Evolutionary conservation across 2,797 vertebrate species (phyloP), one percentile per base, ranked within the genome.

Genomic region (Hemibagrus guttatus): DNA sequence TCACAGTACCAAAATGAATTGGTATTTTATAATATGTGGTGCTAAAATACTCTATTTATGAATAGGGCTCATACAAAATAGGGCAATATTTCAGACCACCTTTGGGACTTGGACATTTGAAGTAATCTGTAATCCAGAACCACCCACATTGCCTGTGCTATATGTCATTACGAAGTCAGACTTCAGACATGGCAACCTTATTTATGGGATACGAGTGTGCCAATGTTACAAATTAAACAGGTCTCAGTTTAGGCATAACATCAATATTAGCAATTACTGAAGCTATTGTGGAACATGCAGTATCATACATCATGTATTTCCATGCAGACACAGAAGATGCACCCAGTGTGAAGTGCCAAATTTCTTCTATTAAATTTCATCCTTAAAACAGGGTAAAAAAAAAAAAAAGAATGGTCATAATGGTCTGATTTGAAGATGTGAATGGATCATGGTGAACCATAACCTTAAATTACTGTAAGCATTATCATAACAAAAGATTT

Each of bases 121-220:
- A 66, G 46, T n/a, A 64, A 23, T 58, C 31, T 66, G 11, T 58
- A 79, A 68, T 68, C 63, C 63, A 85, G 84, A 85, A 63, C 35
- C 49, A 85, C 84, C 35, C 84, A 85, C 66, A 80, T 9, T 42
- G 84, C 31, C 84, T 85, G 26, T 58, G 42, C 64, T 54, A 28
- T 68, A 11, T 78, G 52, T 81, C 66, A 81, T 52, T 86, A 64
- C 23, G 21, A 72, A 81, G 68, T 81, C 68, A 61, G 59, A 75
- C 23, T 31, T 52, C 16, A 52, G 68, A 82, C 11, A 6, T 11
- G 17, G 58, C n/a, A 63, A 39, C 28, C 35, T 82, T 82, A 63
- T 86, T 86, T 72, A 81, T 82, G 42, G 78, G 66, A 82, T 75
- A 74, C 63, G 68, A 54, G 58, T 64, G 14, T 74, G 79, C 63